Base-by-base conservation (phyloP, 2,888 invertebrate genomes). In the Trissoscelio sp. region DNA sequence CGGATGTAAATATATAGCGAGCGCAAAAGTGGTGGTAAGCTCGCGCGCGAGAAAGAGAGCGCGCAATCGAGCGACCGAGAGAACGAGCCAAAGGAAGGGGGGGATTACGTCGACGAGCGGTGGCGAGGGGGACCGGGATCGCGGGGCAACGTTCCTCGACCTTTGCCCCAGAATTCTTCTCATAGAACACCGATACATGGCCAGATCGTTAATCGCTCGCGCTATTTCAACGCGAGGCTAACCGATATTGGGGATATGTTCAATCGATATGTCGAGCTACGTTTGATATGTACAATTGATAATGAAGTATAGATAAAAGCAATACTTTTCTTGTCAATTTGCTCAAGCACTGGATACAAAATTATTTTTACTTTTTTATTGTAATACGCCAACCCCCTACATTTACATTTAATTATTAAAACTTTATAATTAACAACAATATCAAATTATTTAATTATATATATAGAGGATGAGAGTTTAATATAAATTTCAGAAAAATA, bases 161-260 rank as follows among this genome's bases (percentile, higher is more conserved):
- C 90, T 91, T 90, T 91, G 90, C 87, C 90, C 90, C 87, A 90
- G 90, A 89, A 91, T 90, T 87, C 86, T 85, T 85, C 84, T 84
- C 85, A 83, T 86, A 84, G 86, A 83, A 83, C 85, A 83, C 84
- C 83, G 87, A 88, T 88, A 87, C 85, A 86, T 86, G 83, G 62
- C 67, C 74, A 75, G 44, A 72, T 83, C 86, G 87, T 89, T 89
- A 89, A 88, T 88, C 88, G 86, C 84, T 66, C 58, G 75, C 82
- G 86, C 83, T 84, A 88, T 86, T 86, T 87, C 85, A 83, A 86
- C 82, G 83, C 79, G 73, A 80, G 81, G 48, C 60, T 81, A 64
- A 64, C 46, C 67, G 57, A 72, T 79, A 78, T 77, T 64, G 53
- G 62, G 53, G 42, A 62, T 73, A 44, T 28, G 46, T 11, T 16